These are phyloP conservation scores for Drosophila buzzatii DNA, from an alignment of 2,888 invertebrate species.

Conservation along the genomic window DNA sequence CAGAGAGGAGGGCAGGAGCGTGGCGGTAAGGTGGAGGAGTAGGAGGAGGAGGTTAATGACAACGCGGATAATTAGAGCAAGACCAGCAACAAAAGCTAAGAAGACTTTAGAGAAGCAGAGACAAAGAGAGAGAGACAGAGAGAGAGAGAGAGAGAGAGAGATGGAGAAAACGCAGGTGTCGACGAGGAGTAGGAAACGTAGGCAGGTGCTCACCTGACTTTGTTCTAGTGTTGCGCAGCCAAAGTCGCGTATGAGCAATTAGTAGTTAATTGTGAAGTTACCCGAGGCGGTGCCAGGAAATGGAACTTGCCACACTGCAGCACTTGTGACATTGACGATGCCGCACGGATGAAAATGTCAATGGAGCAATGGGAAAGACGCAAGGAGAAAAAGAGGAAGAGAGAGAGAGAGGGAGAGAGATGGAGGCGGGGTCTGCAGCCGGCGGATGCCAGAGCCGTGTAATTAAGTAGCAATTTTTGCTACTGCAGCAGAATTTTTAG, in stretches of 20 bases:
- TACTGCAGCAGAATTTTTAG: slow-evolving; percentile 73
- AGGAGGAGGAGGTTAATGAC: slow-evolving; percentile 50
- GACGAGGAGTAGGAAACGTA: not conserved
- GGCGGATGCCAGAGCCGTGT: slow-evolving; percentile 52
- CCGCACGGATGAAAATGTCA: slow-evolving; percentile 46
- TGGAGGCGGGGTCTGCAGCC: slow-evolving; percentile 9
- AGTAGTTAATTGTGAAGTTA: slow-evolving; percentile 79
- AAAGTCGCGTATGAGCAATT: slow-evolving; percentile 80
- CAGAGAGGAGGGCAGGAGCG: slow-evolving; percentile 17
- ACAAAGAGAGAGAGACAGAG: not conserved
- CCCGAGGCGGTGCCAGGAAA: slow-evolving; percentile 58
- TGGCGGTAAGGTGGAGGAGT: not conserved
- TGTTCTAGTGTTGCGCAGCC: slow-evolving; percentile 57
- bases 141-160: not conserved
- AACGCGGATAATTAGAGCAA: slow-evolving; percentile 74
- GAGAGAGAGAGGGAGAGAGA: not conserved
- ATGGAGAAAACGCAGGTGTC: no score
- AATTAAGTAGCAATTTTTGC: slow-evolving; percentile 80
- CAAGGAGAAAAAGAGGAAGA: not conserved
- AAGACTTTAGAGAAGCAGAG: slow-evolving; percentile 14
- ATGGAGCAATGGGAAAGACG: slow-evolving; percentile 14
- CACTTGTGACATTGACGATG: slow-evolving; percentile 75
- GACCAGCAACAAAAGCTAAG: slow-evolving; percentile 48
- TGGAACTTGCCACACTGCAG: slow-evolving; percentile 56
- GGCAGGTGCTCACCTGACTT: slow-evolving; percentile 49